These are phyloP conservation scores for Brenthis hecate DNA, from an alignment of 2,888 invertebrate species.

Conservation along the genomic window DNA sequence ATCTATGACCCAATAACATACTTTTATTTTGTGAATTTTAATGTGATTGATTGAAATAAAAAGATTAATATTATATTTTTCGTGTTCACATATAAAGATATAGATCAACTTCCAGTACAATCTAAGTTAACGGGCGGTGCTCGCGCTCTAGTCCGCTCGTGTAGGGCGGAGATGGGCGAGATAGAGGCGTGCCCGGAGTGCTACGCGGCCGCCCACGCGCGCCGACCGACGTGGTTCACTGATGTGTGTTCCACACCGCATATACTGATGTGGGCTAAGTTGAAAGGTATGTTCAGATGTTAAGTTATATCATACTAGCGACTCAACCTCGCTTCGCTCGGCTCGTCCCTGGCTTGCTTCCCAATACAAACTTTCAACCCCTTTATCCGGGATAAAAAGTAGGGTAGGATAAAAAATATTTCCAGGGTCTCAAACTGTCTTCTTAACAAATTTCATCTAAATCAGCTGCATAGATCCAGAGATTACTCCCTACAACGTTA, in stretches of 20 bases:
- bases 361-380: too few species aligned
- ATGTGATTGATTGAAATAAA: too few species aligned
- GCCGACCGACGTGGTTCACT: conserved; percentile 93
- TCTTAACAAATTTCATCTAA: too few species aligned
- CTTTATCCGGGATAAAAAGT: too few species aligned
- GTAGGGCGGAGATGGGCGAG: conserved; percentile 94
- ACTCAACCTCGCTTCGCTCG: too few species aligned
- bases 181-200: conserved; percentile 97
- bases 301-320: background rate
- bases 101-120: conserved; percentile 80
- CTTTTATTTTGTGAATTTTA: background rate
- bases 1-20: too few species aligned
- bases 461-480: too few species aligned
- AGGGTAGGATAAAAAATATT: too few species aligned
- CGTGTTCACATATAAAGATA: background rate
- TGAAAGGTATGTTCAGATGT: conserved; percentile 84
- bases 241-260: conserved; percentile 96
- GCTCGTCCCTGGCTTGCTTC: too few species aligned
- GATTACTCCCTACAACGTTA: too few species aligned
- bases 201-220: conserved; percentile 92
- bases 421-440: too few species aligned
- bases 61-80: too few species aligned
- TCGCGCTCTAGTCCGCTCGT: conserved; percentile 90
- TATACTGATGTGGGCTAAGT: conserved; percentile 96
- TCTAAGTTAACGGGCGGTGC: conserved; percentile 90